Conservation (phyloP, 2,113 vertebrate species). For the Limanda limanda region DNA sequence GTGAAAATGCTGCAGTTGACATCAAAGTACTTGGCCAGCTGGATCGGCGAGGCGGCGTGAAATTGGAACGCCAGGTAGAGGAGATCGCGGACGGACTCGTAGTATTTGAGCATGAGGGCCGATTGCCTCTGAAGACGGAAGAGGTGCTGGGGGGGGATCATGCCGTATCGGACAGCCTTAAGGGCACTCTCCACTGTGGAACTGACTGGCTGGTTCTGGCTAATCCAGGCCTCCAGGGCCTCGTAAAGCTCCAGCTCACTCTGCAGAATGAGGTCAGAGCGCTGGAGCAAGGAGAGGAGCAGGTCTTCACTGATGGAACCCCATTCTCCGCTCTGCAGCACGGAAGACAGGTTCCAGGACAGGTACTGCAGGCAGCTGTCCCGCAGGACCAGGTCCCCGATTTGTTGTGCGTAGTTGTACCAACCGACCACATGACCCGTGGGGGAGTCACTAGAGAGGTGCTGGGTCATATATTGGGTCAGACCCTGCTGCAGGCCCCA, state of each 20-base stretch:
- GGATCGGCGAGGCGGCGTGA: conserved; percentile 92
- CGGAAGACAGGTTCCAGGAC: conserved; percentile 95
- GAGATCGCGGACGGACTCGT: conserved; percentile 87
- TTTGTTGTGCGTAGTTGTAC: conserved; percentile 92
- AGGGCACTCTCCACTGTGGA: conserved; percentile 85
- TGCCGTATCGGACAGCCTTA: conserved; percentile 90
- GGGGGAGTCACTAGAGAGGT: conserved; percentile 90
- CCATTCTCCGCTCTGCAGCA: conserved; percentile 91
- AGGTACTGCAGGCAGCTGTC: conserved; percentile 95
- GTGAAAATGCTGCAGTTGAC: conserved; percentile 96
- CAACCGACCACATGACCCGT: conserved; percentile 92
- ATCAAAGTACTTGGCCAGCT: conserved; percentile 95
- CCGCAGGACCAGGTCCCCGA: conserved; percentile 85
- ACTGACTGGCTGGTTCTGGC: conserved; percentile 82
- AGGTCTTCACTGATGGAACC: conserved; percentile 88
- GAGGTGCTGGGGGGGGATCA: conserved; percentile 93
- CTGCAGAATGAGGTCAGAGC: conserved; percentile 94
- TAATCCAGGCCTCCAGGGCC: conserved; percentile 91
- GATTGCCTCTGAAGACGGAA: conserved; percentile 95
- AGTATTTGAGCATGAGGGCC: conserved; percentile 84
- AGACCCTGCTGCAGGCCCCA: conserved; percentile 89
- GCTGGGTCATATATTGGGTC: conserved; percentile 92
- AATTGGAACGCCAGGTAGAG: conserved; percentile 97
- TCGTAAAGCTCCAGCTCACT: conserved; percentile 93
- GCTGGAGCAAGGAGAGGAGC: conserved; percentile 90